Conservation (phyloP, 1,140 invertebrate genomes). For the Delia radicum region DNA sequence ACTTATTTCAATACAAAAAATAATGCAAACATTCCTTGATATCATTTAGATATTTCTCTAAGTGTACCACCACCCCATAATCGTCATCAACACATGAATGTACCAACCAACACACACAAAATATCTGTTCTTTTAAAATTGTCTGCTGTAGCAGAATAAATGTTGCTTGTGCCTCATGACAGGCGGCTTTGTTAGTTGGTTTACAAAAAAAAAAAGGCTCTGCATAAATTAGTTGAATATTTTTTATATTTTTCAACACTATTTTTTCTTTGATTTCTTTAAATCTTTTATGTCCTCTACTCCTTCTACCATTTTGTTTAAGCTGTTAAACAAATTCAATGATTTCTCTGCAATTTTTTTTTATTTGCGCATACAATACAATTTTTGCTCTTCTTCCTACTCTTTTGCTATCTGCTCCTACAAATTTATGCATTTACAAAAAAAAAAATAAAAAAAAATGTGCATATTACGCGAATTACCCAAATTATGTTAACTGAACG, state of each 20-base stretch:
- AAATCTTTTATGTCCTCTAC: not conserved
- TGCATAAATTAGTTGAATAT: conserved; percentile 4
- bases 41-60: too few species aligned
- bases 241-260: conserved; percentile 6
- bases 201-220: not conserved
- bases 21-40: too few species aligned
- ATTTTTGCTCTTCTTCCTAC: not conserved
- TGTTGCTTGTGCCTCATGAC: not conserved
- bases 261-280: not conserved
- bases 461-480: conserved; percentile 17
- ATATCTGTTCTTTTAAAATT: not conserved
- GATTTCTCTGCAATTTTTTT: not conserved
- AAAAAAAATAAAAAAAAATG: not conserved
- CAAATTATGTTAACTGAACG: conserved; percentile 21
- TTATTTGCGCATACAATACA: not conserved
- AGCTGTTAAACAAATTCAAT: conserved; percentile 1
- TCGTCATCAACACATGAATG: not conserved
- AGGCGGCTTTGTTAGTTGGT: not conserved
- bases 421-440: not conserved
- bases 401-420: not conserved
- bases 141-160: not conserved
- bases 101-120: not conserved
- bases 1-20: too few species aligned
- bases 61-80: not conserved
- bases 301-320: not conserved